A percentile compares a stretch with the other conserved stretches of the same genome.
phyloP scores from a whole-genome alignment of 2,888 invertebrate species.

The Lingula anatina region DNA sequence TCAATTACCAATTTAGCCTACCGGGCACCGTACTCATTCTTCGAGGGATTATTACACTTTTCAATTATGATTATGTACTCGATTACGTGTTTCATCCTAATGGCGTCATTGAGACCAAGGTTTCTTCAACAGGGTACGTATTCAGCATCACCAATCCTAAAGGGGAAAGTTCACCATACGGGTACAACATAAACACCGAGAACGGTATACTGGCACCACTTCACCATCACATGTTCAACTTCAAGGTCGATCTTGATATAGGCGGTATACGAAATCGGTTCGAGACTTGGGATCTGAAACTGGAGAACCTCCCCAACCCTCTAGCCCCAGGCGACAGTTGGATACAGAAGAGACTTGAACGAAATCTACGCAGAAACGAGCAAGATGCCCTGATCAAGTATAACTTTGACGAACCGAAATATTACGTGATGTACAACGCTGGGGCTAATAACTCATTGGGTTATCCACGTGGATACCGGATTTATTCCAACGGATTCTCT shows the following conservation, averaged over 20 bases:
- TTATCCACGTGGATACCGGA: slow-evolving; percentile 24
- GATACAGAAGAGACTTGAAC: slow-evolving; percentile 21
- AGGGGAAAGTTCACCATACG: slow-evolving; percentile 20
- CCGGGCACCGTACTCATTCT: slow-evolving; percentile 30
- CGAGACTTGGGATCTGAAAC: slow-evolving; percentile 21
- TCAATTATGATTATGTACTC: slow-evolving; percentile 39
- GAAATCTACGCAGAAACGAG: slow-evolving; percentile 22
- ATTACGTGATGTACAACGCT: slow-evolving; percentile 24
- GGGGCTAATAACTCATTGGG: slow-evolving; percentile 24
- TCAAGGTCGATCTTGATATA: slow-evolving; percentile 40
- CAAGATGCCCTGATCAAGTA: slow-evolving; percentile 21
- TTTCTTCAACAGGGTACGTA: slow-evolving; percentile 34
- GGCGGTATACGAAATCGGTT: slow-evolving; percentile 28
- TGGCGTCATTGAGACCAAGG: slow-evolving; percentile 32
- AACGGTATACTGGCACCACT: slow-evolving; percentile 19
- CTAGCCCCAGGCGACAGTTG: no score
- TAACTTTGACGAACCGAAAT: slow-evolving; percentile 20
- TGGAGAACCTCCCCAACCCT: slow-evolving; percentile 17
- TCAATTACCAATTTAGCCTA: slow-evolving; percentile 23
- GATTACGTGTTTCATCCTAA: slow-evolving; percentile 42
- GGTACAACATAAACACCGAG: slow-evolving; percentile 25
- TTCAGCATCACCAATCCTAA: slow-evolving; percentile 26
- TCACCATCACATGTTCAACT: slow-evolving; percentile 37
- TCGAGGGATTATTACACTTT: slow-evolving; percentile 27
- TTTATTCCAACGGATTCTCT: slow-evolving; percentile 19